phyloP scores from a whole-genome alignment of 2,797 vertebrate genomes.

The Scyliorhinus canicula region DNA sequence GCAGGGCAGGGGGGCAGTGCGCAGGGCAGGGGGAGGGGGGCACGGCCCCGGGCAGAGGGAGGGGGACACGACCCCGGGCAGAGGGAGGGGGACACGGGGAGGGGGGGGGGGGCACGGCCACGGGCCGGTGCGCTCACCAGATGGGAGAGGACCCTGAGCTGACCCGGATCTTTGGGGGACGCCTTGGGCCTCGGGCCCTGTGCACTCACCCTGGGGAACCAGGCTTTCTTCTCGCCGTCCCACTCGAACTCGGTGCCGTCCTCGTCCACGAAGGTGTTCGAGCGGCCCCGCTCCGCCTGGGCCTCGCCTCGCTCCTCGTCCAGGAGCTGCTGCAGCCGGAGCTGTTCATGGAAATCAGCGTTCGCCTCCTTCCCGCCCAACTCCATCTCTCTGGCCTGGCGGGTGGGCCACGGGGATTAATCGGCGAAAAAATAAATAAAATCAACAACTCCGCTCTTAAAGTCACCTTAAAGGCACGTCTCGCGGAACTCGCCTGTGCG shows the following conservation, averaged over 20 bases:
- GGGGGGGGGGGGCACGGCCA: background rate
- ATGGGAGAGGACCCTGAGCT: too few species aligned
- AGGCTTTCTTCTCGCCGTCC: conserved; percentile 78
- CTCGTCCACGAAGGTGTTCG: conserved; percentile 63
- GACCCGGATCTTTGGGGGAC: too few species aligned
- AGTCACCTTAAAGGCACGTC: background rate
- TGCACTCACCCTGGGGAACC: conserved; percentile 69
- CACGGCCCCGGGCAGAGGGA: background rate
- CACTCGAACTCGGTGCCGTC: conserved; percentile 79
- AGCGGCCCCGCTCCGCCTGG: conserved; percentile 55
- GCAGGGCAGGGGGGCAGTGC: background rate
- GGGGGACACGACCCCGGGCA: too few species aligned
- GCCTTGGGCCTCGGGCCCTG: background rate
- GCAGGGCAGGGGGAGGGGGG: background rate
- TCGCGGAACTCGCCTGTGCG: background rate
- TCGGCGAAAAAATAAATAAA: background rate
- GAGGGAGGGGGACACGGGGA: background rate
- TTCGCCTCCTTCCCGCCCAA: conserved; percentile 48
- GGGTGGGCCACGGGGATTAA: background rate
- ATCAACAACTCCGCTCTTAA: background rate
- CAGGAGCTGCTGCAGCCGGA: conserved; percentile 80
- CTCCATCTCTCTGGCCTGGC: background rate
- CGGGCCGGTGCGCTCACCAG: too few species aligned
- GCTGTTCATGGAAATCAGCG: conserved; percentile 81
- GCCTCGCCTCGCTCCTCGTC: conserved; percentile 46